Conservation (phyloP, 2,113 vertebrate genomes). For the Elanoides forficatus region DNA sequence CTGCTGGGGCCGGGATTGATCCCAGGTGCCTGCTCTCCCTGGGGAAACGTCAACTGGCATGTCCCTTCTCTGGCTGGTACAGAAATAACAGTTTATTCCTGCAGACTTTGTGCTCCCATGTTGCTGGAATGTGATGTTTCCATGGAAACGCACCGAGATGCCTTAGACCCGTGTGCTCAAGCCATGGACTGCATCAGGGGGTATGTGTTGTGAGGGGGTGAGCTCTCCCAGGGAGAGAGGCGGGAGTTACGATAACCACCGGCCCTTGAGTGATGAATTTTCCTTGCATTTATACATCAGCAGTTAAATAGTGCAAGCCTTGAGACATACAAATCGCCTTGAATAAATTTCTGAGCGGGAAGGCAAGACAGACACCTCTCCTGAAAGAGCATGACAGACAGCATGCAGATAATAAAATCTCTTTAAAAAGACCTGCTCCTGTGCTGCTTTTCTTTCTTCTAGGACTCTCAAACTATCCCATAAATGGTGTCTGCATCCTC, state of each 20-base stretch:
- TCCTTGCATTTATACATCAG: not conserved
- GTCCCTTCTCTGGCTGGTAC: not conserved
- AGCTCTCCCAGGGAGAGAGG: not conserved
- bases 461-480: not conserved
- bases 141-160: not conserved
- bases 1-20: accelerated
- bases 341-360: not conserved
- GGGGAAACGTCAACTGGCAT: not conserved
- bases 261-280: not conserved
- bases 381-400: not conserved
- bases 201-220: not conserved
- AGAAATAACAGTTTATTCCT: not conserved
- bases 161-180: not conserved
- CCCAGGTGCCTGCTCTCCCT: accelerated
- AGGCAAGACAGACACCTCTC: not conserved
- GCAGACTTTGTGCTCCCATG: not conserved
- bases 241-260: not conserved
- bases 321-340: not conserved
- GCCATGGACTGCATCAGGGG: not conserved
- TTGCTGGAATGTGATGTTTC: not conserved
- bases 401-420: not conserved
- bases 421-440: not conserved
- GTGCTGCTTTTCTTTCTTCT: not conserved
- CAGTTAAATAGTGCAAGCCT: not conserved
- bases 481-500: not conserved